phyloP scores from a whole-genome alignment of 1,140 invertebrate genomes.

The Saccostrea cuccullata region DNA sequence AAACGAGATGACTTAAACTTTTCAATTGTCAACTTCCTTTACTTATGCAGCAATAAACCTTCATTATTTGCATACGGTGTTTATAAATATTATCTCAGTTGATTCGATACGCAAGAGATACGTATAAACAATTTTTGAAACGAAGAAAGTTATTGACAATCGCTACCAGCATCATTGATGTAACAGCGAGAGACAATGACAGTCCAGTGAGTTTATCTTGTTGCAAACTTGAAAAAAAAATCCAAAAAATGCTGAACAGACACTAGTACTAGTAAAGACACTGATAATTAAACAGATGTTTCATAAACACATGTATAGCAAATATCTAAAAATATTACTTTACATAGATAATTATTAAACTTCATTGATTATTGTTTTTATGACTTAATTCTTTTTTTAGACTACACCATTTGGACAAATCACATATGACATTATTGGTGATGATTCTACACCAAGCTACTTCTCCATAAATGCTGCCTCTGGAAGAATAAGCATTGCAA shows the following conservation, averaged over 20 bases:
- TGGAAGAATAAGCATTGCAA: slow-evolving; percentile 31
- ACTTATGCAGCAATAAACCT: neutral
- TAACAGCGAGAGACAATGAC: slow-evolving; percentile 9
- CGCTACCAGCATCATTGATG: slow-evolving; percentile 40
- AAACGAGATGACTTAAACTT: neutral
- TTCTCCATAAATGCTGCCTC: slow-evolving; percentile 50
- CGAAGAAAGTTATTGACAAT: neutral
- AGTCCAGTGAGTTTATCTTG: slow-evolving; percentile 49
- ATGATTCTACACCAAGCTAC: slow-evolving; percentile 55
- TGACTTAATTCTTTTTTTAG: slow-evolving; percentile 24
- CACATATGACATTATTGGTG: slow-evolving; percentile 56
- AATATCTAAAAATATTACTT: neutral
- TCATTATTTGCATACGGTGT: neutral
- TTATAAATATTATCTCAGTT: neutral
- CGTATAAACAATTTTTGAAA: neutral
- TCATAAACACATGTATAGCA: neutral
- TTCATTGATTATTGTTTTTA: too few relatives aligned
- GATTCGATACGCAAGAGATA: neutral
- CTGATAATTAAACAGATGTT: too few relatives aligned
- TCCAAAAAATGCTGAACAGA: too few relatives aligned
- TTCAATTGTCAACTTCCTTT: neutral
- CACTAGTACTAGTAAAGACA: too few relatives aligned
- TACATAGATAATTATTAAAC: too few relatives aligned
- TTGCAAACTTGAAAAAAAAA: neutral
- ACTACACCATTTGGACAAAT: slow-evolving; percentile 52